Evolutionary conservation across 2,797 vertebrate genomes (phyloP).

Genomic region (Gila robusta): DNA sequence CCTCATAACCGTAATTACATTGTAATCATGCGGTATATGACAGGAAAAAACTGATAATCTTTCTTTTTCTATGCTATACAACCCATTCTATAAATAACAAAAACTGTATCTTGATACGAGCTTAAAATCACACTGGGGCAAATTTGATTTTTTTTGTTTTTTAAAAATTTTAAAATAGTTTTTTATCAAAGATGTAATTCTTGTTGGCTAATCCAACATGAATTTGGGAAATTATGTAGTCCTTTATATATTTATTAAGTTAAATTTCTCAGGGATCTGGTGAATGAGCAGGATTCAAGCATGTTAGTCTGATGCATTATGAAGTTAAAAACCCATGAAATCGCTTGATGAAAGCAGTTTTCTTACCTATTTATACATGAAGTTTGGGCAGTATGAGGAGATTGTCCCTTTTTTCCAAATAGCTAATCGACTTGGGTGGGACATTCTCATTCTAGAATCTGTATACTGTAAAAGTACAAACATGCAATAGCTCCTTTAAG

Average conservation of each 20-base stretch:
- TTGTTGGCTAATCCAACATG: not conserved
- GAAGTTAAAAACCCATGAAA: not conserved
- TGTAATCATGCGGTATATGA: conserved; percentile 1
- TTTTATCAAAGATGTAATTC: not conserved
- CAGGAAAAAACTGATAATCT: not conserved
- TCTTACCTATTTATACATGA: not conserved
- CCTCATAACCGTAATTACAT: not conserved
- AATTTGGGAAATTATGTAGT: not conserved
- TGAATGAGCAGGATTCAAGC: not conserved
- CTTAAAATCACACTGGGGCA: not conserved
- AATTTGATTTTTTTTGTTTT: not conserved
- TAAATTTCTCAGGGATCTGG: not conserved
- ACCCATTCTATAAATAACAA: conserved; percentile 7
- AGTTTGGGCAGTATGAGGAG: not conserved
- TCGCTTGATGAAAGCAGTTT: not conserved
- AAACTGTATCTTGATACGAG: conserved; percentile 9
- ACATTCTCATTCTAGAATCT: not conserved
- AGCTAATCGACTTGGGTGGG: not conserved
- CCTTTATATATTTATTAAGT: not conserved
- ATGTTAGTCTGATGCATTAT: not conserved
- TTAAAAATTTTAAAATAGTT: too few relatives aligned
- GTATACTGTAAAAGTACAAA: too few relatives aligned
- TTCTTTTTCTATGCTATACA: not conserved
- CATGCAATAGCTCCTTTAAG: not conserved
- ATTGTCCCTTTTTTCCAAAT: not conserved